Percentiles rank a stretch among this genome's conserved stretches.
Conservation (phyloP, 2,113 vertebrate species). For the Hiodon tergisus region DNA sequence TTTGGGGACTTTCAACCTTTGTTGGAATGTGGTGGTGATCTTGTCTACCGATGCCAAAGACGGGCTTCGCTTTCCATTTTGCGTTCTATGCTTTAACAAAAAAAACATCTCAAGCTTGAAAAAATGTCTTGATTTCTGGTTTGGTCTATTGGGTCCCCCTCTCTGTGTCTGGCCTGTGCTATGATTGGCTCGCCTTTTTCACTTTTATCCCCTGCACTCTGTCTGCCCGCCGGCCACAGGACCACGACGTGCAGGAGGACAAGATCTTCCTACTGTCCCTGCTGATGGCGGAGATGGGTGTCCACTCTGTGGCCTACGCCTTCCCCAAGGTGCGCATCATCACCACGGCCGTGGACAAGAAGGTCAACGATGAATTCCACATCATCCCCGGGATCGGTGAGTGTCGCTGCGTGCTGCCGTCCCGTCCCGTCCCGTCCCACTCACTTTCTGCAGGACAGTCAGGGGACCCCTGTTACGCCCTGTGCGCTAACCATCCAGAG, state of each 20-base stretch:
- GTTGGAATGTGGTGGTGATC: too few species aligned
- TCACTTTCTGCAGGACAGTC: background rate
- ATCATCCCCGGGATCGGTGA: conserved; percentile 86
- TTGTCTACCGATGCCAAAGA: too few species aligned
- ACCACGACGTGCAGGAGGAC: conserved; percentile 82
- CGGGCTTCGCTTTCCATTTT: too few species aligned
- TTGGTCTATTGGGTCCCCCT: background rate
- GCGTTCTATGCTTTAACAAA: too few species aligned
- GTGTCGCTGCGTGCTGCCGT: conserved; percentile 18
- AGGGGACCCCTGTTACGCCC: too few species aligned
- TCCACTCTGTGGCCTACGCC: conserved; percentile 84
- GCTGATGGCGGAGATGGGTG: conserved; percentile 86
- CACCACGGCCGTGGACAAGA: conserved; percentile 83
- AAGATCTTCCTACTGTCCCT: conserved; percentile 83
- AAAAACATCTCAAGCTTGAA: too few species aligned
- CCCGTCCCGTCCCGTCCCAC: background rate
- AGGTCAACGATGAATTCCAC: conserved; percentile 82
- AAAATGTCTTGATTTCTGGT: too few species aligned
- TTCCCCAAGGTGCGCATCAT: conserved; percentile 83
- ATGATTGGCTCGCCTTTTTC: background rate
- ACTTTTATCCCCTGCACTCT: background rate
- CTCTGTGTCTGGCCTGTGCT: background rate
- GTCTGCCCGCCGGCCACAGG: conserved; percentile 48
- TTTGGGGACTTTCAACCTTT: too few species aligned
- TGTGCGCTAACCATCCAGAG: too few species aligned